Percentiles rank a stretch among this genome's conserved stretches.
These are phyloP conservation scores for Torymus aiolomorphi DNA, from an alignment of 2,888 invertebrate genomes.

Conservation along the genomic window DNA sequence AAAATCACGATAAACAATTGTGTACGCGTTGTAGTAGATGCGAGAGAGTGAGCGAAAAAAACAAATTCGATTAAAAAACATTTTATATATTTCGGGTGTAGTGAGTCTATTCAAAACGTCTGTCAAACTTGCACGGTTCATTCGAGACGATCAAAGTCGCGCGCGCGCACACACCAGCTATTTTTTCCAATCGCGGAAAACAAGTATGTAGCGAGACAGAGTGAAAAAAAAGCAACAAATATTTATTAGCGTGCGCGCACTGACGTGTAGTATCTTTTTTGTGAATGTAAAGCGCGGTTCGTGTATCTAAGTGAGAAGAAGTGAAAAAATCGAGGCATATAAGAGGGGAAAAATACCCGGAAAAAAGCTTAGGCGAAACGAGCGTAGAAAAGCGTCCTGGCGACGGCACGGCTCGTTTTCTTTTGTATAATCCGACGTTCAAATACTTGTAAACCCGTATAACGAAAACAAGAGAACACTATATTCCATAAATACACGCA, in stretches of 20 bases:
- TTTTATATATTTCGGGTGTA: constrained; percentile 38
- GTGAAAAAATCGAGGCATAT: neutral
- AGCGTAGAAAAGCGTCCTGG: constrained; percentile 49
- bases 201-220: neutral
- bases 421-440: constrained; percentile 33
- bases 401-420: constrained; percentile 36
- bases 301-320: neutral
- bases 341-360: neutral
- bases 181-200: constrained; percentile 12
- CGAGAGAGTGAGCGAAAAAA: neutral
- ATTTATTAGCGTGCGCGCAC: constrained; percentile 31
- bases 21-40: neutral
- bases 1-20: constrained; percentile 35
- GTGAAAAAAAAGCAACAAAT: constrained; percentile 3
- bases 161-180: neutral
- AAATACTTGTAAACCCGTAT: constrained; percentile 18
- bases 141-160: constrained; percentile 26
- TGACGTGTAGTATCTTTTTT: constrained; percentile 46
- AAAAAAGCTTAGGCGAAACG: constrained; percentile 37
- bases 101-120: constrained; percentile 10
- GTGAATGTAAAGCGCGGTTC: constrained; percentile 39
- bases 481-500: constrained; percentile 32
- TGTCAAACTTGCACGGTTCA: constrained; percentile 37
- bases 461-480: constrained; percentile 28
- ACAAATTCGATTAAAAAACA: neutral